Percentiles rank a stretch among this genome's conserved stretches.
Conservation (phyloP, 2,797 vertebrate species). For the Chaetophractus vellerosus region DNA sequence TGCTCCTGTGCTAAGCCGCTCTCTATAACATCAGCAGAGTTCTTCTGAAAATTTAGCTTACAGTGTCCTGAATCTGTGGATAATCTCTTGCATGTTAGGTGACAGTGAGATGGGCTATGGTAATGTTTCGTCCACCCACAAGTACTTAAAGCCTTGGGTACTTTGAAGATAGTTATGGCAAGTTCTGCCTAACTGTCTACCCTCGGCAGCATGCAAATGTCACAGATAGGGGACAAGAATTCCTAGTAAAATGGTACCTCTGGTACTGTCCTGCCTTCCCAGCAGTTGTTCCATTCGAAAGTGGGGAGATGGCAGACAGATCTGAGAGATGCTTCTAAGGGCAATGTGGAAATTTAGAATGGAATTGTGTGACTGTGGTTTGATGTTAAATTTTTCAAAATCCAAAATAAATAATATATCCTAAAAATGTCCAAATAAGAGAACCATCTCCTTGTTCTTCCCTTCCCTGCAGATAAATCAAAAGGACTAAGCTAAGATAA, state of each 20-base stretch:
- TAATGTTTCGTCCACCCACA: not conserved
- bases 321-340: not conserved
- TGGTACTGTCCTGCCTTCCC: not conserved
- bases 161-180: not conserved
- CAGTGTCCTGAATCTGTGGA: not conserved
- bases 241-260: not conserved
- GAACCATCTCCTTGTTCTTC: not conserved
- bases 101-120: not conserved
- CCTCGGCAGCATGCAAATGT: not conserved
- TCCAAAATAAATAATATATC: not conserved
- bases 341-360: not conserved
- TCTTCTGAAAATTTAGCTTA: not conserved
- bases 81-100: not conserved
- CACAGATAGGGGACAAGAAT: not conserved
- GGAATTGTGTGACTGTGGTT: not conserved
- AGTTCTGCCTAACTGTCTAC: not conserved
- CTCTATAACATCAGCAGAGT: not conserved
- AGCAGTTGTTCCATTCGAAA: not conserved
- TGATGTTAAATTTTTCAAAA: slow-evolving; percentile 26
- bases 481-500: not conserved
- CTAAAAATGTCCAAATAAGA: slow-evolving; percentile 36
- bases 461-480: not conserved
- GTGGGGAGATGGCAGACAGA: not conserved
- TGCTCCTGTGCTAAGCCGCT: not conserved
- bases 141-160: not conserved